phyloP scores from a whole-genome alignment of 2,797 vertebrate genomes.

The Thamnophis elegans region DNA sequence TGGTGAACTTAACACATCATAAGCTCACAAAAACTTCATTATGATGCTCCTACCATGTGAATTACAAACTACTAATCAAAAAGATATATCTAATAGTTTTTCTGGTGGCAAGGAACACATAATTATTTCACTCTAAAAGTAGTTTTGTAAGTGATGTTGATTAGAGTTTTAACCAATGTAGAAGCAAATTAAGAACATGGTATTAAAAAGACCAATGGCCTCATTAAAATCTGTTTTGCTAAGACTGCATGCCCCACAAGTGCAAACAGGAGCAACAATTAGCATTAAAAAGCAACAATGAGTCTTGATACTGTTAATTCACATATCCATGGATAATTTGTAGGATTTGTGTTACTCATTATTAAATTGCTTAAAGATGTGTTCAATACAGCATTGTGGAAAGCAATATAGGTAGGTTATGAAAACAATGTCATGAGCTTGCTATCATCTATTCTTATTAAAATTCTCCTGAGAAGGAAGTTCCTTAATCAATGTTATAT shows the following conservation, averaged over 20 bases:
- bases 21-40: slow-evolving; percentile 32
- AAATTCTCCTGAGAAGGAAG: slow-evolving; percentile 28
- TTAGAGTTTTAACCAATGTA: slow-evolving; percentile 56
- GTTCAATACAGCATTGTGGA: slow-evolving; percentile 43
- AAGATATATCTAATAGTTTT: slow-evolving; percentile 13
- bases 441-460: slow-evolving; percentile 34
- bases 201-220: slow-evolving; percentile 51
- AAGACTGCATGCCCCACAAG: slow-evolving; percentile 36
- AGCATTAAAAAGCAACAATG: slow-evolving; percentile 32
- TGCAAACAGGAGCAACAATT: slow-evolving; percentile 45
- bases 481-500: background rate
- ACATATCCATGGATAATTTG: slow-evolving; percentile 30
- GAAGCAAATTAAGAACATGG: slow-evolving; percentile 53
- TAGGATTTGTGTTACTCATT: slow-evolving; percentile 38
- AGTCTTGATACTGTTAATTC: slow-evolving; percentile 37
- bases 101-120: slow-evolving; percentile 20
- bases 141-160: slow-evolving; percentile 56
- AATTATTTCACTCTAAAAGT: slow-evolving; percentile 52
- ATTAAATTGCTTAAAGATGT: slow-evolving; percentile 38
- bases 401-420: slow-evolving; percentile 29
- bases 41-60: slow-evolving; percentile 23
- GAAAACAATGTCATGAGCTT: slow-evolving; percentile 37
- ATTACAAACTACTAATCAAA: slow-evolving; percentile 6
- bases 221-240: slow-evolving; percentile 61
- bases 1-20: slow-evolving; percentile 17